These are phyloP conservation scores for Gambelia wislizenii DNA, from an alignment of 2,797 vertebrate species.

Conservation along the genomic window DNA sequence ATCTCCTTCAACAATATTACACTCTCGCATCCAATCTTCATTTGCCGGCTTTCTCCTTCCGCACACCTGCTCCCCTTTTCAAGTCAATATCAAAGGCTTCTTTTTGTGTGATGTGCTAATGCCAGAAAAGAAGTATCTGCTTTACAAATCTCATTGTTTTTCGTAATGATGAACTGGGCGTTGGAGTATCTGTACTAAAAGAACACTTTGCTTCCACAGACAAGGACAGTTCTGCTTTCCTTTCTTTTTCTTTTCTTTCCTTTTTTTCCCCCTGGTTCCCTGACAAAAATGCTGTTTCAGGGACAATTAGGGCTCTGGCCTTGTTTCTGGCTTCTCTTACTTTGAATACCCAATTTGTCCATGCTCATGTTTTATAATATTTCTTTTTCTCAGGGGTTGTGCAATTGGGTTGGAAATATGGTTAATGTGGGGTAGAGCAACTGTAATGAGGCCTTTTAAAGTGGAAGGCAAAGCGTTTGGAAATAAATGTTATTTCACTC, in stretches of 20 bases:
- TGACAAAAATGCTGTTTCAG: conserved; percentile 33
- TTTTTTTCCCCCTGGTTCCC: conserved; percentile 36
- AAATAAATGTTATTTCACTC: conserved; percentile 44
- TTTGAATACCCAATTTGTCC: conserved; percentile 54
- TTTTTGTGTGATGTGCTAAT: conserved; percentile 54
- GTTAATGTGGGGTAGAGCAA: conserved; percentile 39
- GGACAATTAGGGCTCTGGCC: conserved; percentile 42
- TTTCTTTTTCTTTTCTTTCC: not conserved
- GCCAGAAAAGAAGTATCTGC: not conserved
- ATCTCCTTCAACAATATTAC: conserved; percentile 22
- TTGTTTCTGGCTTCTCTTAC: conserved; percentile 25
- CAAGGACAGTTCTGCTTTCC: conserved; percentile 31
- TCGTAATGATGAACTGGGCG: not conserved
- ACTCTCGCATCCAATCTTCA: conserved; percentile 32
- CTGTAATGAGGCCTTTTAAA: conserved; percentile 40
- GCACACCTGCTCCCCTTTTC: conserved; percentile 34
- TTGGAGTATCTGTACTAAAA: not conserved
- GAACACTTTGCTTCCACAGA: conserved; percentile 40
- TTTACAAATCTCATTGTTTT: conserved; percentile 42
- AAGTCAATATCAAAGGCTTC: conserved; percentile 51
- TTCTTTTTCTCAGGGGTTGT: conserved; percentile 55
- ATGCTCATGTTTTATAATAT: conserved; percentile 54
- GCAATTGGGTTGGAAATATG: conserved; percentile 42
- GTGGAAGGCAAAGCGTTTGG: conserved; percentile 40
- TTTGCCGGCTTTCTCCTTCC: conserved; percentile 41